Evolutionary conservation across 1,140 invertebrate species (phyloP).

Genomic region (Trichogramma pretiosum): DNA sequence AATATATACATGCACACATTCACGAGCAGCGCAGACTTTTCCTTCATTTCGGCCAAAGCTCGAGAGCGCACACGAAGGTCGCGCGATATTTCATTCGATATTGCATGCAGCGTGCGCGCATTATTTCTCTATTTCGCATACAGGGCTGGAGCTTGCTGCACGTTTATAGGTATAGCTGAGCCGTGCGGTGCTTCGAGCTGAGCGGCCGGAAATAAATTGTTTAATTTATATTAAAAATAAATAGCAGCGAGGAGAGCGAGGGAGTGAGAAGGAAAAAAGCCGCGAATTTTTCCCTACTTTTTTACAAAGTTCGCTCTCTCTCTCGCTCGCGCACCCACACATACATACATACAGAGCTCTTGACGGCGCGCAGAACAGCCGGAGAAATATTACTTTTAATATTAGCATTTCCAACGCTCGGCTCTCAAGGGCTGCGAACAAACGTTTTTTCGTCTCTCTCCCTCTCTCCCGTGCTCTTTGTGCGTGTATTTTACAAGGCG

Average conservation of each 20-base stretch:
- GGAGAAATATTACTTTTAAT: constrained; percentile 39
- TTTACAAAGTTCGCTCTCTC: too few species aligned
- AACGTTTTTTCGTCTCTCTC: too few species aligned
- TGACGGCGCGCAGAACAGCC: constrained; percentile 14
- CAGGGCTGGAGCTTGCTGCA: too few species aligned
- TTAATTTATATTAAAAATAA: constrained; percentile 45
- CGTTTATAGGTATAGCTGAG: too few species aligned
- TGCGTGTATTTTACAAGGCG: too few species aligned
- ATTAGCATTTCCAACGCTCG: constrained; percentile 28
- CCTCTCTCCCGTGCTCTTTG: too few species aligned
- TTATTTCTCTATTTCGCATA: constrained; percentile 40
- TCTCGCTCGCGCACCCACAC: constrained; percentile 20
- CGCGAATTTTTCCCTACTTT: too few species aligned
- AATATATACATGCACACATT: background rate
- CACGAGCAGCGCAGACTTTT: too few species aligned
- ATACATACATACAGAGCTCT: too few species aligned
- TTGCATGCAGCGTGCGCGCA: constrained; percentile 30
- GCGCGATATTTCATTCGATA: constrained; percentile 39
- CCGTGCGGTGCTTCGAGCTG: background rate
- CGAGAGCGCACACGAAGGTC: constrained; percentile 11
- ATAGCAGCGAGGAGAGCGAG: constrained; percentile 26
- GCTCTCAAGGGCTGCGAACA: too few species aligned
- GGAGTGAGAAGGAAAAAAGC: constrained; percentile 7
- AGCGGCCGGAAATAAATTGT: constrained; percentile 33
- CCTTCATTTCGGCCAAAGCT: constrained; percentile 8